A percentile compares a stretch with the other conserved stretches of the same genome.
phyloP scores from a whole-genome alignment of 2,888 invertebrate species.

The Lasiommata megera region DNA sequence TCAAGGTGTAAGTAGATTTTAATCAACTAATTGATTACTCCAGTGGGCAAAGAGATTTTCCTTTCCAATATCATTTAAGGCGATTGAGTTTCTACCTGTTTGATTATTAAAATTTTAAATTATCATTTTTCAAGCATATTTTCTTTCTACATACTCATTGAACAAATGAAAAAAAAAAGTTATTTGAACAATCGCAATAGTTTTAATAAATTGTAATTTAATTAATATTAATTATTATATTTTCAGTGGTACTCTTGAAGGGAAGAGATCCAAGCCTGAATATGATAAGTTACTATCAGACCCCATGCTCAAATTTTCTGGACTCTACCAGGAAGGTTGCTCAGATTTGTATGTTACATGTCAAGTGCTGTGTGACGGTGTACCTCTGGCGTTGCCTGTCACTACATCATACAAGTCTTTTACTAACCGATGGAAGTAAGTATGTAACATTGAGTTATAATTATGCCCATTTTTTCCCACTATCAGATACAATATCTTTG shows the following conservation, averaged over 20 bases:
- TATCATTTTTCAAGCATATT: no score
- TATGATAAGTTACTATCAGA: constrained; percentile 93
- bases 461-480: background rate
- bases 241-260: constrained; percentile 95
- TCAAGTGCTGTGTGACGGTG: constrained; percentile 91
- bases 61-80: no score
- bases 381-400: constrained; percentile 91
- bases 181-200: no score
- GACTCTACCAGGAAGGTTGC: constrained; percentile 90
- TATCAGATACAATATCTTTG: no score
- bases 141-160: no score
- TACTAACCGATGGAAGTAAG: constrained; percentile 95
- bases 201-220: no score
- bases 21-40: background rate
- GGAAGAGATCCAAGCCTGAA: constrained; percentile 91
- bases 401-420: constrained; percentile 96
- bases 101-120: no score
- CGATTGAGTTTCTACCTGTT: no score
- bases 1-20: constrained; percentile 90
- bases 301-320: constrained; percentile 95
- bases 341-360: constrained; percentile 94
- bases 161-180: no score
- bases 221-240: constrained; percentile 19
- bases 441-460: background rate
- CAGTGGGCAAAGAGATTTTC: no score